Percentiles rank a stretch among this genome's conserved stretches.
Evolutionary conservation across 2,113 vertebrate genomes (phyloP).

Genomic region (Azemiops feae): DNA sequence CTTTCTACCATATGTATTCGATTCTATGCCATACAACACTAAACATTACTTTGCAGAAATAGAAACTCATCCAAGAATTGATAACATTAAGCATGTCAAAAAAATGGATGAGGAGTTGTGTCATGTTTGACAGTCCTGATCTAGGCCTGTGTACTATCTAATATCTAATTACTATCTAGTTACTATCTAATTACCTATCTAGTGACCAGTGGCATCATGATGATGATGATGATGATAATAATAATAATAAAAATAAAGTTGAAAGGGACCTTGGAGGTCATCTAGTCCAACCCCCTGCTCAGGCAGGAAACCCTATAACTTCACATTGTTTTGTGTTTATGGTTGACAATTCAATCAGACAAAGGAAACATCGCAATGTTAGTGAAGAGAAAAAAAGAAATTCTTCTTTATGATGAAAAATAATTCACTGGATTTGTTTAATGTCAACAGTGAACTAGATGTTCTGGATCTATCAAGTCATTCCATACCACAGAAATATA

Average conservation of each 20-base stretch:
- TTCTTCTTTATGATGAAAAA: not conserved
- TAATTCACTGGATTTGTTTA: not conserved
- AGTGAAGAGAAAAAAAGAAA: not conserved
- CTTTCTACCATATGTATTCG: not conserved
- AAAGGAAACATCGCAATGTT: not conserved
- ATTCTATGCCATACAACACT: not conserved
- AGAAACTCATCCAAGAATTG: not conserved
- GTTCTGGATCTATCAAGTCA: not conserved
- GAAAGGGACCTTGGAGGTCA: too few species aligned
- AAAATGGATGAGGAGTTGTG: not conserved
- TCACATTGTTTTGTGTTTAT: constrained; percentile 10
- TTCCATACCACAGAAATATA: not conserved
- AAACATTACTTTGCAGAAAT: not conserved
- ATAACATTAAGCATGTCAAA: not conserved
- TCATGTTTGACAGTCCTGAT: not conserved
- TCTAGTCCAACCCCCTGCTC: too few species aligned
- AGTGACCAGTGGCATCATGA: not conserved
- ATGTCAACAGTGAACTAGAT: not conserved
- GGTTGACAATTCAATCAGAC: constrained; percentile 1
- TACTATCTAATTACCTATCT: constrained; percentile 6
- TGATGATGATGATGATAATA: too few species aligned
- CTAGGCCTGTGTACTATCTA: not conserved
- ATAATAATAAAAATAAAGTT: too few species aligned
- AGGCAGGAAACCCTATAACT: too few species aligned
- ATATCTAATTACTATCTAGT: too few species aligned